phyloP scores from a whole-genome alignment of 2,888 invertebrate genomes.

The Parnassius apollo region DNA sequence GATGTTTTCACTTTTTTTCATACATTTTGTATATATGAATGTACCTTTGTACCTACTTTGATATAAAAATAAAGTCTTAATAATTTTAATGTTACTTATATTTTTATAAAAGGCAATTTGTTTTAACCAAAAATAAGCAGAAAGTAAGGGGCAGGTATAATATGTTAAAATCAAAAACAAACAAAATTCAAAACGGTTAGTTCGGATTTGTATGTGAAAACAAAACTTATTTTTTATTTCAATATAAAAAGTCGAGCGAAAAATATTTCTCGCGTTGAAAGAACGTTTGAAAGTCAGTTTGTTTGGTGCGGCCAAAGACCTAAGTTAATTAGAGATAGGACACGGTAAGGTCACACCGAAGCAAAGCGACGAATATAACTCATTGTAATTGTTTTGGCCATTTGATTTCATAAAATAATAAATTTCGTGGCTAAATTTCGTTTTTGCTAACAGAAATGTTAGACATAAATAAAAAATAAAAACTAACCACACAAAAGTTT shows the following conservation, averaged over 20 bases:
- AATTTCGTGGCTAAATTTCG: constrained; percentile 19
- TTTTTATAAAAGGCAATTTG: neutral
- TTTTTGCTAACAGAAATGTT: constrained; percentile 10
- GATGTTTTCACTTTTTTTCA: too few relatives aligned
- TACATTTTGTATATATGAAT: too few relatives aligned
- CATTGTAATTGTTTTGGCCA: constrained; percentile 33
- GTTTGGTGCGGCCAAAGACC: constrained; percentile 62
- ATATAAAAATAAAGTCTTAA: too few relatives aligned
- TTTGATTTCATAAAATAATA: constrained; percentile 33
- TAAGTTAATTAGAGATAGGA: constrained; percentile 64
- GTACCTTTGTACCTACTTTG: too few relatives aligned
- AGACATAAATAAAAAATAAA: constrained; percentile 4
- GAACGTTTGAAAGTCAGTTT: constrained; percentile 72
- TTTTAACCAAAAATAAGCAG: constrained; percentile 12
- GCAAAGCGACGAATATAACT: constrained; percentile 35
- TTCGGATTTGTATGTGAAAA: constrained; percentile 24
- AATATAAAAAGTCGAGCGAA: constrained; percentile 61
- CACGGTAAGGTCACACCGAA: constrained; percentile 52
- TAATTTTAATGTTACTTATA: too few relatives aligned
- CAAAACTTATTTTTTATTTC: constrained; percentile 24
- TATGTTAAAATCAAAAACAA: constrained; percentile 1
- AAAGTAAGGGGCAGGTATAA: constrained; percentile 10
- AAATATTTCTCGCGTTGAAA: constrained; percentile 62
- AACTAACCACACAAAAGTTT: constrained; percentile 3
- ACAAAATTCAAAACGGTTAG: constrained; percentile 2